Base-by-base conservation (phyloP, 2,113 vertebrate species). In the Cromileptes altivelis region DNA sequence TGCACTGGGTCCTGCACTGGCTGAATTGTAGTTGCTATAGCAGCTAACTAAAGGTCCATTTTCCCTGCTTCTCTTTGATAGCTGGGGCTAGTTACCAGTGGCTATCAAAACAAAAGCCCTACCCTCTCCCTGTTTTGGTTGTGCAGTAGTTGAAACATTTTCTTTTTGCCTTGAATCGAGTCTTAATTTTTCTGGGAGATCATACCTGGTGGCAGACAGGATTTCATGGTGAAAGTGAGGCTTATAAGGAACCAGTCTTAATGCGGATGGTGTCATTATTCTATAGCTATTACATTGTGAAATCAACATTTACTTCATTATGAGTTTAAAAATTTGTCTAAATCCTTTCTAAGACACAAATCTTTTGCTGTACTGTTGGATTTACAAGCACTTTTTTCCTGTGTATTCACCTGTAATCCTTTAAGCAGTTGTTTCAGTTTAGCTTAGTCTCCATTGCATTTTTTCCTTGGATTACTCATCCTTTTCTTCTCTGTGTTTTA, bases 381-480 rank as follows among this genome's bases (percentile, higher is more conserved):
- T 77, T 40, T 6, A 53, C 21, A 61, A 56, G 70, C 53, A 62
- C 18, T 42, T 33, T 49, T 82, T 7, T 52, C 37, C 21, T 74
- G 18, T 42, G 15, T 60, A n/a, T 37, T 71, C 65, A 56, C 4
- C 1, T 70, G 23, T 49, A 75, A 58, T 79, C 23, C 18, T 80
- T 80, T 17, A 56, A 70, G 18, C 14, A 49, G 37, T 47, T 25
- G n/a, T 53, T 90, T 30, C 10, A 70, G 4, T 58, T 75, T 15
- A 18, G 2, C 14, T 30, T 42, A 13, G 62, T 63, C 42, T 58
- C 5, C 49, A 42, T 70, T 81, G 47, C 2, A 25, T 25, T 25
- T 37, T 27, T 23, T 15, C 11, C 18, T 17, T 67, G 4, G 63
- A 42, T 57, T 33, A 19, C 18, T 15, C 17, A 18, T 0, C 10